phyloP scores from a whole-genome alignment of 2,888 invertebrate genomes.

The Pristionchus entomophagus region DNA sequence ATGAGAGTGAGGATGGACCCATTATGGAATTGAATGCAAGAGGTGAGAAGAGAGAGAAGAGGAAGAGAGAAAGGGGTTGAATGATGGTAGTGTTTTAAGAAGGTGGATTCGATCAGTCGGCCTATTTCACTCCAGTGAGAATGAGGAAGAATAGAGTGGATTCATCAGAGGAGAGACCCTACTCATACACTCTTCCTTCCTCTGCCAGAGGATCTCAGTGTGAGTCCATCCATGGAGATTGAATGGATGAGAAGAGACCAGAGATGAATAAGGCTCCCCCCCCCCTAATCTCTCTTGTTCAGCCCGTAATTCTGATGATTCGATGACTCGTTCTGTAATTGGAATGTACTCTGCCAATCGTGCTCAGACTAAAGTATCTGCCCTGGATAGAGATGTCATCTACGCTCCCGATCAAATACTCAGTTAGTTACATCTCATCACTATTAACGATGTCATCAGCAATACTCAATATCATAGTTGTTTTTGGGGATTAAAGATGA shows the following conservation, averaged over 20 bases:
- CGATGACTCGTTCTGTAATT: constrained; percentile 44
- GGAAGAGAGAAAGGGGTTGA: too few relatives aligned
- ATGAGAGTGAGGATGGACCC: constrained; percentile 9
- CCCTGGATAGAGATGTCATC: constrained; percentile 44
- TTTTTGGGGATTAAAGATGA: too few relatives aligned
- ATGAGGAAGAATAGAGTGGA: constrained; percentile 41
- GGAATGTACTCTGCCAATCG: constrained; percentile 46
- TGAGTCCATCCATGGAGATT: background rate
- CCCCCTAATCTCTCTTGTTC: background rate
- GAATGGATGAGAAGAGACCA: background rate
- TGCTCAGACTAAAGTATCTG: background rate
- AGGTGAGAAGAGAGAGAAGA: constrained; percentile 1
- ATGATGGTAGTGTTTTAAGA: background rate
- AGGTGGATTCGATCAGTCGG: constrained; percentile 35
- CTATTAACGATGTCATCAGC: background rate
- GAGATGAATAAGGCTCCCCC: background rate
- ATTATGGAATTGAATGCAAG: background rate
- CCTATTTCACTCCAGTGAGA: constrained; percentile 42
- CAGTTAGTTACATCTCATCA: background rate
- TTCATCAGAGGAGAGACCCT: constrained; percentile 8
- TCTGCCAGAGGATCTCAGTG: constrained; percentile 45
- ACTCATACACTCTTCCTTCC: constrained; percentile 46
- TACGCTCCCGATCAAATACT: constrained; percentile 45
- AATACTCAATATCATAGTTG: too few relatives aligned
- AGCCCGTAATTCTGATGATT: constrained; percentile 39